Evolutionary conservation across 1,140 invertebrate species (phyloP).

Genomic region (Trichoplusia ni): DNA sequence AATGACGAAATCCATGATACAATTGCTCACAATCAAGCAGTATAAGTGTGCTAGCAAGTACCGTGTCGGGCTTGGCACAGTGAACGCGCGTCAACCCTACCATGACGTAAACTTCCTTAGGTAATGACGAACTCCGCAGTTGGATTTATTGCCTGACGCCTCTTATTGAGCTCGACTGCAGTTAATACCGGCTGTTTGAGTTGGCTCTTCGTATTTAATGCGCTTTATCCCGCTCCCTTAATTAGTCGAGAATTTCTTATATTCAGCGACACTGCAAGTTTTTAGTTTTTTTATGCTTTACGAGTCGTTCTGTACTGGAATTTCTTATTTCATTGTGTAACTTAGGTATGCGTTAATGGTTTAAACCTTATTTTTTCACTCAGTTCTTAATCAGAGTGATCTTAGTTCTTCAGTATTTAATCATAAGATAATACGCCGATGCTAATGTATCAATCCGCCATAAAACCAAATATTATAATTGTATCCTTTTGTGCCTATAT

Average conservation of each 20-base stretch:
- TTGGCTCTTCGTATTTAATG: not conserved
- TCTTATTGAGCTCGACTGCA: constrained; percentile 23
- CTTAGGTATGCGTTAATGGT: too few relatives aligned
- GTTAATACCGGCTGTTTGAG: constrained; percentile 1
- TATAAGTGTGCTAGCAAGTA: not conserved
- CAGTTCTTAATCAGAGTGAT: too few relatives aligned
- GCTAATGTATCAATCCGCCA: too few relatives aligned
- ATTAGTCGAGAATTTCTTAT: not conserved
- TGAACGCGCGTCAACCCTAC: not conserved
- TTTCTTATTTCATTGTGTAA: too few relatives aligned
- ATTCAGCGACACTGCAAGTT: too few relatives aligned
- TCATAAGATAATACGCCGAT: too few relatives aligned
- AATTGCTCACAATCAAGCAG: not conserved
- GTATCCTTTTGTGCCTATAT: too few relatives aligned
- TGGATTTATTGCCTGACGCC: constrained; percentile 9
- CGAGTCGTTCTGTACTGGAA: too few relatives aligned
- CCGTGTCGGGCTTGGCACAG: not conserved
- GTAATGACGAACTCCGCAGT: constrained; percentile 10
- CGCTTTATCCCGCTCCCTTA: constrained; percentile 5
- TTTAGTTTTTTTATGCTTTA: too few relatives aligned
- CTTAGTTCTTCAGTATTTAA: too few relatives aligned
- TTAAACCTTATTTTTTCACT: too few relatives aligned
- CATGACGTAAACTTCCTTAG: constrained; percentile 17
- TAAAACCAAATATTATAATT: too few relatives aligned
- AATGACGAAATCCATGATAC: not conserved